Evolutionary conservation across 1,140 invertebrate genomes (phyloP).

Genomic region (Macrobrachium rosenbergii): DNA sequence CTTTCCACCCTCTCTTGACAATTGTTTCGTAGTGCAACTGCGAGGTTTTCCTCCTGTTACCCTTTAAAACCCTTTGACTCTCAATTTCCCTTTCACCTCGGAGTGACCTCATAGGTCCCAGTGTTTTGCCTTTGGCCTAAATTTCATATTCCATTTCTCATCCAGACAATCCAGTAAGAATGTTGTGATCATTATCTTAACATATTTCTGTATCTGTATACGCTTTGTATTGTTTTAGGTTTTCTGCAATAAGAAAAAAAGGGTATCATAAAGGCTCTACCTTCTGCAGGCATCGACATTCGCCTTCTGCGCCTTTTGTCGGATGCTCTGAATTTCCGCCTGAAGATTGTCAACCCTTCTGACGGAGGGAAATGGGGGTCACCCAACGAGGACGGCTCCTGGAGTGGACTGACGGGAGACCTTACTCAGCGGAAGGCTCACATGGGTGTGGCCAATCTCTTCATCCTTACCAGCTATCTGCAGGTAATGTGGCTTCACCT

Average conservation of each 20-base stretch:
- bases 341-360: conserved; percentile 59
- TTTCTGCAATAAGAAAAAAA: neutral
- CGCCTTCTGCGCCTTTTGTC: conserved; percentile 58
- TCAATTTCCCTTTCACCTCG: no score
- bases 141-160: no score
- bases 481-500: neutral
- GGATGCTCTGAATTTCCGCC: conserved; percentile 57
- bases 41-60: no score
- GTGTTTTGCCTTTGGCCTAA: no score
- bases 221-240: neutral
- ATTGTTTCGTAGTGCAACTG: no score
- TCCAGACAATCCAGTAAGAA: no score
- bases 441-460: conserved; percentile 66
- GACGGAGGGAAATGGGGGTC: conserved; percentile 66
- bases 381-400: conserved; percentile 63
- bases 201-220: no score
- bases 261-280: neutral
- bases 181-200: no score
- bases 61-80: no score
- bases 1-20: no score
- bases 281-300: conserved; percentile 60
- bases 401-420: conserved; percentile 66
- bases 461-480: conserved; percentile 63
- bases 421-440: conserved; percentile 51
- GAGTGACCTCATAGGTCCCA: no score